Conservation (phyloP, 2,797 vertebrate genomes). For the Rhinatrema bivittatum region DNA sequence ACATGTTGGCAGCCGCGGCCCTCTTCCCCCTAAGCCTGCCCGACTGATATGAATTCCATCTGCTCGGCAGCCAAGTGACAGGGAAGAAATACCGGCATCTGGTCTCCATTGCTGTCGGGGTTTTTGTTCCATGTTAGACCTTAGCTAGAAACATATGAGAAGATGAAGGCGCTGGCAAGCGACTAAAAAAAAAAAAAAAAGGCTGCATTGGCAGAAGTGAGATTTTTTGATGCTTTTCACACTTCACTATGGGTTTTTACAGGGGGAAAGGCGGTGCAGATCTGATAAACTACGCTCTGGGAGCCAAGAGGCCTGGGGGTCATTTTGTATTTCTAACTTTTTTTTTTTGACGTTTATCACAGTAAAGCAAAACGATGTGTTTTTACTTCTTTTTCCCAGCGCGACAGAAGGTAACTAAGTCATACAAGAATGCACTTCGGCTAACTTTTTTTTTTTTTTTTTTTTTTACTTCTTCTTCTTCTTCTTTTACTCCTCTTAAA, state of each 20-base stretch:
- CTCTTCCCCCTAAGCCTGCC: conserved; percentile 77
- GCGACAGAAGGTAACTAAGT: conserved; percentile 50
- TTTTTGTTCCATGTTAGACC: conserved; percentile 79
- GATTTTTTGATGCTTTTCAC: conserved; percentile 72
- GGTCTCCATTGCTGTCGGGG: conserved; percentile 79
- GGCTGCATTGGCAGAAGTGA: conserved; percentile 66
- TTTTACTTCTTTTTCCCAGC: conserved; percentile 21
- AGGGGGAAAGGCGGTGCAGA: conserved; percentile 47
- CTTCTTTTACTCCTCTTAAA: conserved; percentile 45
- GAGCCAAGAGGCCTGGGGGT: conserved; percentile 56
- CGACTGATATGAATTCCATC: conserved; percentile 95
- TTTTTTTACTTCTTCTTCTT: conserved; percentile 16
- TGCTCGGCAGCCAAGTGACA: conserved; percentile 86
- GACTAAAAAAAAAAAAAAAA: too few species aligned
- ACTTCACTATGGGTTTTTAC: conserved; percentile 62
- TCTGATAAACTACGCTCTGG: conserved; percentile 53
- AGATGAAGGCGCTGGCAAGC: conserved; percentile 70
- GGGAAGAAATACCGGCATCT: conserved; percentile 80
- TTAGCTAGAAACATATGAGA: conserved; percentile 78
- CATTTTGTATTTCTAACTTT: conserved; percentile 46
- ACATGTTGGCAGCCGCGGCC: conserved; percentile 84
- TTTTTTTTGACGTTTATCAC: conserved; percentile 43
- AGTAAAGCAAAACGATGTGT: conserved; percentile 32
- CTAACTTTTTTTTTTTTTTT: conserved; percentile 19
- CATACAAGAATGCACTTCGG: conserved; percentile 44